These are phyloP conservation scores for Haliclona indistincta DNA, from an alignment of 37 sponge, comb jelly and placozoan species.

Conservation along the genomic window DNA sequence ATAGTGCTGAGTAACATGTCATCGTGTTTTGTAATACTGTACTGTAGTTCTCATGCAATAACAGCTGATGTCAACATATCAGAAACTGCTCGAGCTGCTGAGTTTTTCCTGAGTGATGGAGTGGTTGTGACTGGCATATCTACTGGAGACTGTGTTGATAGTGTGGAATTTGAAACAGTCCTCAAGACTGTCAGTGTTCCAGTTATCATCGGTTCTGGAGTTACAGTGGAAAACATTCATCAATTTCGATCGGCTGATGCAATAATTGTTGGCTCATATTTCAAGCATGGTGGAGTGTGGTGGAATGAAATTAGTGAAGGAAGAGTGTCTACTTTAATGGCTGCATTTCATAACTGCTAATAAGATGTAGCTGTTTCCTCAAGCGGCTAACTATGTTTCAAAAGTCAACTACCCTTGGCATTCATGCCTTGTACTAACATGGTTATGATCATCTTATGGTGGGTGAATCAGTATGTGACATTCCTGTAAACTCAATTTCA, in stretches of 20 bases:
- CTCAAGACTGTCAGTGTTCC: slow-evolving; percentile 40
- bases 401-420: too few species aligned
- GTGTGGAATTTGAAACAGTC: slow-evolving; percentile 33
- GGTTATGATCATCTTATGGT: too few species aligned
- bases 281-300: slow-evolving; percentile 83
- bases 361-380: too few species aligned
- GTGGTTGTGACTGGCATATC: slow-evolving; percentile 75
- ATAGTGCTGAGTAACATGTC: not conserved
- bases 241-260: slow-evolving; percentile 49
- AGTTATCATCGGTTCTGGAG: slow-evolving; percentile 86
- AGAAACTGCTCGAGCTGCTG: slow-evolving; percentile 79
- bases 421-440: too few species aligned
- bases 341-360: slow-evolving; percentile 4
- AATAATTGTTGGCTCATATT: slow-evolving; percentile 88
- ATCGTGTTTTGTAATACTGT: not conserved
- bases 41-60: slow-evolving; percentile 78
- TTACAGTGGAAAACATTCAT: slow-evolving; percentile 65
- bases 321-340: slow-evolving; percentile 66
- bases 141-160: slow-evolving; percentile 65
- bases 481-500: too few species aligned
- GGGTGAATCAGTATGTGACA: too few species aligned
- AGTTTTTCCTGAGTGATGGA: slow-evolving; percentile 87
- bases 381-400: too few species aligned
- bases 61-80: slow-evolving; percentile 67
- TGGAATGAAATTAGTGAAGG: slow-evolving; percentile 40